Percentiles rank a stretch among this genome's conserved stretches.
phyloP scores from a whole-genome alignment of 2,888 invertebrate species.

The Pristionchus exspectatus region DNA sequence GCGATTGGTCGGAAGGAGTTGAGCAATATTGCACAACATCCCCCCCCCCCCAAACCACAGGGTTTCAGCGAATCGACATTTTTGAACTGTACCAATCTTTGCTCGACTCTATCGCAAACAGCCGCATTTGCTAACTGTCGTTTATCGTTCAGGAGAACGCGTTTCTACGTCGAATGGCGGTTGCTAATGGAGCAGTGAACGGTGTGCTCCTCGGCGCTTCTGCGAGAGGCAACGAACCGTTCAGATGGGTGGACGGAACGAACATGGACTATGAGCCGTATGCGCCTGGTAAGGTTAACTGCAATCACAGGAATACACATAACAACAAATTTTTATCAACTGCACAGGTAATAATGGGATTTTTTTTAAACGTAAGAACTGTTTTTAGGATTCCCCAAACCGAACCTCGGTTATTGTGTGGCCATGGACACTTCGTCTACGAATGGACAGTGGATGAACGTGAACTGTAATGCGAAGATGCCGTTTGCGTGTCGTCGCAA shows the following conservation, averaged over 20 bases:
- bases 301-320: no score
- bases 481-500: background rate
- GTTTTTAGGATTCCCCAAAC: background rate
- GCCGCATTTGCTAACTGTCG: no score
- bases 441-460: slow-evolving; percentile 5
- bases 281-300: background rate
- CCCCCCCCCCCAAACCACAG: no score
- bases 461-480: background rate
- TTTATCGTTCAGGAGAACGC: background rate
- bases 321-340: no score
- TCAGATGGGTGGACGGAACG: background rate
- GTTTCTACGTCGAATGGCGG: background rate
- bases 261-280: background rate
- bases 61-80: no score
- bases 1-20: no score
- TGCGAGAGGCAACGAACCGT: background rate
- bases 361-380: no score
- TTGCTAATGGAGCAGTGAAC: background rate
- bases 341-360: no score
- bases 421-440: background rate
- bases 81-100: no score
- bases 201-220: background rate
- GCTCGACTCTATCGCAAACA: no score
- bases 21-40: no score
- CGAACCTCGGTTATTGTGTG: background rate